These are phyloP conservation scores for Bagarius yarrelli DNA, from an alignment of 2,113 vertebrate species.

Conservation along the genomic window DNA sequence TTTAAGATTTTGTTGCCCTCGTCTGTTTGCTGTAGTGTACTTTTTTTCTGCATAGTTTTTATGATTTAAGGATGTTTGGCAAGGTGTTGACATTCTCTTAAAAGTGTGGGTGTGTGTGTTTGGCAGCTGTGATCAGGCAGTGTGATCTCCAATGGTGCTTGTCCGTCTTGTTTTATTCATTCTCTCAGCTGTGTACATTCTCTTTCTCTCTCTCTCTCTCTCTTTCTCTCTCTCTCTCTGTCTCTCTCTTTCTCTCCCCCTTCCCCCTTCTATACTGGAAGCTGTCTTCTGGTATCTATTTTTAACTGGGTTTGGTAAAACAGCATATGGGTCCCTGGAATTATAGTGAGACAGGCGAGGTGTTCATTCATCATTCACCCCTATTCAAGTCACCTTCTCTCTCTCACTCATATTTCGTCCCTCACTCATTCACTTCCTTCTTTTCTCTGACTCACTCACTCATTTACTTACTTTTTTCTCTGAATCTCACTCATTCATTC, in stretches of 20 bases:
- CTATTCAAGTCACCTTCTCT: neutral
- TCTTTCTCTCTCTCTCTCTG: slow-evolving; percentile 23
- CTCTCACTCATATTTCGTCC: too few species aligned
- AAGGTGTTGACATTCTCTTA: neutral
- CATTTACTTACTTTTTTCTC: neutral
- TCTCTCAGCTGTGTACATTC: slow-evolving; percentile 5
- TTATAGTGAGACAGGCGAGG: slow-evolving; percentile 20
- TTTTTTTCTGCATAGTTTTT: neutral
- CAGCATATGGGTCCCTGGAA: slow-evolving; percentile 50
- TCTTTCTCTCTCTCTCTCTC: slow-evolving; percentile 28
- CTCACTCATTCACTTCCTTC: neutral
- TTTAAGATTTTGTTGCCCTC: neutral
- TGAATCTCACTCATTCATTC: too few species aligned
- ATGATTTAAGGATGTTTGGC: neutral
- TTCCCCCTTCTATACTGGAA: slow-evolving; percentile 48
- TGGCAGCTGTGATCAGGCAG: neutral
- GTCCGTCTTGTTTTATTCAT: slow-evolving; percentile 19
- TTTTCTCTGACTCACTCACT: neutral
- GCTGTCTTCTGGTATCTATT: slow-evolving; percentile 57
- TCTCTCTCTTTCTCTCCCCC: slow-evolving; percentile 3
- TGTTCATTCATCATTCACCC: slow-evolving; percentile 5
- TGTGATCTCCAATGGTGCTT: slow-evolving; percentile 17
- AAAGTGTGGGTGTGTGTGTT: neutral
- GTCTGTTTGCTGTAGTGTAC: neutral
- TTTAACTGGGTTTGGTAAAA: slow-evolving; percentile 56